Conservation (phyloP, 2,888 invertebrate genomes). For the Ephialtes manifestator region DNA sequence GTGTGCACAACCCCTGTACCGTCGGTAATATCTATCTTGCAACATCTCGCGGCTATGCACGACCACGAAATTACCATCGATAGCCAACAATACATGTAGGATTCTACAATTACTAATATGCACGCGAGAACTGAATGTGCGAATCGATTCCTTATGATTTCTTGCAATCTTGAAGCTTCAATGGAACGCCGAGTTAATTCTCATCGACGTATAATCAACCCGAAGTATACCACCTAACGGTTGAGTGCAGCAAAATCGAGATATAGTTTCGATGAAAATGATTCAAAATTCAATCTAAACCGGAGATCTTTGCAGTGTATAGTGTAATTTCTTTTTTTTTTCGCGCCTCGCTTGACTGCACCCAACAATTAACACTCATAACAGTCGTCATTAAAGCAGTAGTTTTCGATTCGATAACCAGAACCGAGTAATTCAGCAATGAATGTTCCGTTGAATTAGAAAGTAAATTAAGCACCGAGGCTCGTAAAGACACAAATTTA, state of each 20-base stretch:
- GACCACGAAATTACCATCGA: slow-evolving; percentile 39
- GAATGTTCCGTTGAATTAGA: slow-evolving; percentile 52
- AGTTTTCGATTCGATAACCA: slow-evolving; percentile 54
- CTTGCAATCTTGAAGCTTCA: not conserved
- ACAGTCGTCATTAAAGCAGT: slow-evolving; percentile 47
- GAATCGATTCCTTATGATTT: slow-evolving; percentile 31
- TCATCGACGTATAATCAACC: slow-evolving; percentile 4
- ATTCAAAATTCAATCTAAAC: slow-evolving; percentile 21
- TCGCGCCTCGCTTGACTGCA: slow-evolving; percentile 64
- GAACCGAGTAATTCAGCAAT: slow-evolving; percentile 47
- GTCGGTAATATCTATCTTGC: slow-evolving; percentile 70
- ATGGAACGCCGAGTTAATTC: not conserved
- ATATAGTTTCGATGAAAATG: not conserved
- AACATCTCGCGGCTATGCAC: slow-evolving; percentile 61
- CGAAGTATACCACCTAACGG: not conserved
- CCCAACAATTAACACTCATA: slow-evolving; percentile 61
- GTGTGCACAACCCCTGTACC: slow-evolving; percentile 61
- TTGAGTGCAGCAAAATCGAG: slow-evolving; percentile 12
- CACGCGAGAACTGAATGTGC: slow-evolving; percentile 17
- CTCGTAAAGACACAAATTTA: slow-evolving; percentile 52
- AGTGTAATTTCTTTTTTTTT: slow-evolving; percentile 68
- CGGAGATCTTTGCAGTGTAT: slow-evolving; percentile 19
- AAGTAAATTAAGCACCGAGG: slow-evolving; percentile 55
- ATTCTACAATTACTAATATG: slow-evolving; percentile 25
- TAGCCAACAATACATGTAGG: slow-evolving; percentile 38